A percentile compares a stretch with the other conserved stretches of the same genome.
Conservation (phyloP, 2,113 vertebrate genomes). For the Odocoileus hemionus region DNA sequence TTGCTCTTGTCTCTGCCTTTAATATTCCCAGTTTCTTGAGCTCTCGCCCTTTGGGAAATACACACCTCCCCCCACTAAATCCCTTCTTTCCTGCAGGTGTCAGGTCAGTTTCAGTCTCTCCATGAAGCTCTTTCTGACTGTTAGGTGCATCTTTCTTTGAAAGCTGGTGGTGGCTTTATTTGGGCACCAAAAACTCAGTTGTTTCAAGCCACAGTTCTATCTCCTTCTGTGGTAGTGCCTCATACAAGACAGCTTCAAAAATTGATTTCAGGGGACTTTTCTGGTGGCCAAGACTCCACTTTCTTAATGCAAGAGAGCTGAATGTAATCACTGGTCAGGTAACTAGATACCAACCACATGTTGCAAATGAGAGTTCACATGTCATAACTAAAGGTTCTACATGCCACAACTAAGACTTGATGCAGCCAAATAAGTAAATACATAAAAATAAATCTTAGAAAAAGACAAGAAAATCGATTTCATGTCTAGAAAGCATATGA, state of each 20-base stretch:
- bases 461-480: background rate
- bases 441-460: background rate
- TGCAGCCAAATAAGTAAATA: background rate
- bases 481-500: background rate
- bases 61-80: rapidly evolving
- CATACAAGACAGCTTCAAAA: background rate
- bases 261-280: background rate
- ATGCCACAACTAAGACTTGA: background rate
- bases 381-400: background rate
- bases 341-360: background rate
- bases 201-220: background rate
- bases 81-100: background rate
- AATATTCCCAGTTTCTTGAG: background rate
- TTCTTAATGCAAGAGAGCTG: background rate
- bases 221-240: background rate
- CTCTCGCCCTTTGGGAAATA: background rate
- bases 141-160: background rate
- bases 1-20: background rate
- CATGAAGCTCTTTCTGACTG: background rate
- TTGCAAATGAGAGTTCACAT: background rate
- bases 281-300: background rate
- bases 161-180: background rate
- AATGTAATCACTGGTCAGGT: background rate
- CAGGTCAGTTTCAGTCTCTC: background rate
- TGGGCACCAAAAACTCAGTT: background rate